Evolutionary conservation across 2,113 vertebrate genomes (phyloP).

Genomic region (Gambusia holbrooki): DNA sequence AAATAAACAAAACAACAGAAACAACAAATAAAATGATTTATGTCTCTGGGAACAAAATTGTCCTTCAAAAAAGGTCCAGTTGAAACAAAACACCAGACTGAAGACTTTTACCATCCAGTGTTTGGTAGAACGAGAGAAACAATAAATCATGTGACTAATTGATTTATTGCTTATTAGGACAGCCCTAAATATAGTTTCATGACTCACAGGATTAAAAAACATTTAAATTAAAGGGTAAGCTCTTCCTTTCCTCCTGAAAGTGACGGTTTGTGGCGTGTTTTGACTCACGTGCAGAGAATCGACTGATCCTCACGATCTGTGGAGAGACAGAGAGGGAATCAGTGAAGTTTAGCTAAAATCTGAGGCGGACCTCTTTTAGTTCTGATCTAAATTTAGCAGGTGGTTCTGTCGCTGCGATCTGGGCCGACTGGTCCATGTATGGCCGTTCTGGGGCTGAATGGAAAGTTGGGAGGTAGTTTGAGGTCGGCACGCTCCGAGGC

Average conservation of each 20-base stretch:
- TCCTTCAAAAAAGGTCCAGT: too few species aligned
- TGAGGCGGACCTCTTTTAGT: not conserved
- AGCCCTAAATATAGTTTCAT: not conserved
- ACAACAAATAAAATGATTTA: too few species aligned
- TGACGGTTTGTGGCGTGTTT: slow-evolving; percentile 11
- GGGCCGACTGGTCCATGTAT: slow-evolving; percentile 66
- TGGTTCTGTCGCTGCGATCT: slow-evolving; percentile 44
- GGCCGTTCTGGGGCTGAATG: slow-evolving; percentile 55
- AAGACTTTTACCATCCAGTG: too few species aligned
- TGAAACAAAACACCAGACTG: too few species aligned
- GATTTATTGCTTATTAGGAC: too few species aligned
- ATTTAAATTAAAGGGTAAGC: not conserved
- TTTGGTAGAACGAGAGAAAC: too few species aligned
- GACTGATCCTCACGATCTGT: slow-evolving; percentile 81
- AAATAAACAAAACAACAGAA: too few species aligned
- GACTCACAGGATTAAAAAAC: not conserved
- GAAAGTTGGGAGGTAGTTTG: slow-evolving; percentile 39
- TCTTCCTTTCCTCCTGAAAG: not conserved
- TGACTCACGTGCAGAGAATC: slow-evolving; percentile 81
- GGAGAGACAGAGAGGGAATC: slow-evolving; percentile 15
- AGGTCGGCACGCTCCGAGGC: slow-evolving; percentile 53
- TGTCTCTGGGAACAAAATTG: too few species aligned
- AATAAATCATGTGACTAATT: too few species aligned
- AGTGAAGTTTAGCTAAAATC: slow-evolving; percentile 33
- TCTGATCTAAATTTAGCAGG: slow-evolving; percentile 70